Conservation (phyloP, 2,888 invertebrate genomes). For the Pseudococcus viburni region DNA sequence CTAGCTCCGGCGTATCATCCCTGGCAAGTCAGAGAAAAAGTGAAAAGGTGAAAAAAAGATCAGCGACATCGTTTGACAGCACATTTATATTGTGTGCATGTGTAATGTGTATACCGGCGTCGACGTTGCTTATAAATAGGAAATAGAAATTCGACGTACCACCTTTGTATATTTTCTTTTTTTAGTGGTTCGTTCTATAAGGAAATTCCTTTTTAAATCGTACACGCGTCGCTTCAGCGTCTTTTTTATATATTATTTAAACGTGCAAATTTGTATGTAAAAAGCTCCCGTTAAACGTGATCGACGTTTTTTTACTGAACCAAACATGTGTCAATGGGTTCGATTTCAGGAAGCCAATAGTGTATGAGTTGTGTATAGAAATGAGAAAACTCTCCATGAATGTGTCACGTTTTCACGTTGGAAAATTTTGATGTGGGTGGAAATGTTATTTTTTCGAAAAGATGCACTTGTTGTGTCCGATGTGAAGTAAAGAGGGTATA, state of each 20-base stretch:
- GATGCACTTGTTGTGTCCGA: too few relatives aligned
- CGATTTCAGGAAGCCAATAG: background rate
- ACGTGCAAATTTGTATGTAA: slow-evolving; percentile 21
- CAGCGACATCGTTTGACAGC: slow-evolving; percentile 35
- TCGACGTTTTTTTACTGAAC: background rate
- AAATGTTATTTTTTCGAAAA: too few relatives aligned
- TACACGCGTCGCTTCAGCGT: background rate
- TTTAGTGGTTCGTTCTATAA: background rate
- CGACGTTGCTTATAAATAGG: slow-evolving; percentile 13
- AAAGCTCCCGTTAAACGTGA: background rate
- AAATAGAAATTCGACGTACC: background rate
- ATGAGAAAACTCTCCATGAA: background rate
- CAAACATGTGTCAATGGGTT: background rate
- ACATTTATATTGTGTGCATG: background rate
- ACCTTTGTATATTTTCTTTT: slow-evolving; percentile 1
- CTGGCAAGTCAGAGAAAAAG: slow-evolving; percentile 16
- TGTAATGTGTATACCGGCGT: background rate
- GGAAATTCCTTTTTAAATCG: slow-evolving; percentile 5
- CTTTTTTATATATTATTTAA: background rate
- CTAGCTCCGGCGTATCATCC: slow-evolving; percentile 9
- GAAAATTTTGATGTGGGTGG: too few relatives aligned
- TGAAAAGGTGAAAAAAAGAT: background rate
- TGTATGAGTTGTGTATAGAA: background rate
- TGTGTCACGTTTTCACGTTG: background rate
- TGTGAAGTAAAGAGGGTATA: too few relatives aligned